Evolutionary conservation across 2,113 vertebrate species (phyloP).

Genomic region (Bettongia penicillata): DNA sequence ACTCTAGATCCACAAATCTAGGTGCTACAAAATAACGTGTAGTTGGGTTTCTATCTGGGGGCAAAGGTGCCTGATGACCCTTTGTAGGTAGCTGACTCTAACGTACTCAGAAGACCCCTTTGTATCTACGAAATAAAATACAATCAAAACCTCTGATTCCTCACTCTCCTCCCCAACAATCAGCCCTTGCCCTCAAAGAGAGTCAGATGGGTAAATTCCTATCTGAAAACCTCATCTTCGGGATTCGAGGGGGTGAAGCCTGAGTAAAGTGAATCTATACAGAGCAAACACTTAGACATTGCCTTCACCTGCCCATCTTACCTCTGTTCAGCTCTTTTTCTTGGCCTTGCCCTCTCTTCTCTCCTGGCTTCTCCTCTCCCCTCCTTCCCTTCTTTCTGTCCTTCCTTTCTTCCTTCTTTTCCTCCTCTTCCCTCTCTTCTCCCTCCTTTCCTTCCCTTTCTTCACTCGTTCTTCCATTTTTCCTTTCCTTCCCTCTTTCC

Average conservation of each 20-base stretch:
- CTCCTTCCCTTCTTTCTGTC: background rate
- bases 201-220: background rate
- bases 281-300: background rate
- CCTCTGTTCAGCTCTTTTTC: too few species aligned
- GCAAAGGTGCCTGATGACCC: background rate
- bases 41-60: background rate
- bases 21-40: background rate
- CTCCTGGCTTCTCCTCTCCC: background rate
- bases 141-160: background rate
- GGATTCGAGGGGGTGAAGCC: slow-evolving; percentile 8
- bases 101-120: background rate
- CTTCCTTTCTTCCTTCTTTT: too few species aligned
- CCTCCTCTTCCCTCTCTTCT: too few species aligned
- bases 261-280: background rate
- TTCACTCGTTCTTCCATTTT: background rate
- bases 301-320: background rate
- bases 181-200: background rate
- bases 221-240: background rate
- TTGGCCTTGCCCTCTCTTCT: too few species aligned
- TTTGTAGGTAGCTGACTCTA: background rate
- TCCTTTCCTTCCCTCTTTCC: background rate
- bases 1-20: background rate
- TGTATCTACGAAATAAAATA: background rate
- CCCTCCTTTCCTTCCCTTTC: background rate
- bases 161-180: background rate